Evolutionary conservation across 2,888 invertebrate species (phyloP).

Genomic region (Nephrocerus scutellatus): DNA sequence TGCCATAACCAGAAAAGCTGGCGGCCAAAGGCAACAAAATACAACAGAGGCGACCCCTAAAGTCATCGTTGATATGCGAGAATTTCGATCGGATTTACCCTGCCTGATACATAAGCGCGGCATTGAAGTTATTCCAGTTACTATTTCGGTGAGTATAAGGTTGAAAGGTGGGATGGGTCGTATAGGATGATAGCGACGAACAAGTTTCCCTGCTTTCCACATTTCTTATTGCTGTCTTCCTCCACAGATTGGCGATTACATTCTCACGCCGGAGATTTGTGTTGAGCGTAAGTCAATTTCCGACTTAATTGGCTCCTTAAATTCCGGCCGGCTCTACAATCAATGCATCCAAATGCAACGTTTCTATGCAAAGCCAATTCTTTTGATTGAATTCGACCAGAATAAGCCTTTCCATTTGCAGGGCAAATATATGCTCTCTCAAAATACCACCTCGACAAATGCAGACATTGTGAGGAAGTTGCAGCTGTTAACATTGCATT

Average conservation of each 20-base stretch:
- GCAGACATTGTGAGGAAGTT: constrained; percentile 79
- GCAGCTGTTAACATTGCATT: constrained; percentile 88
- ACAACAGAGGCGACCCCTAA: constrained; percentile 57
- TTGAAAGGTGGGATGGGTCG: background rate
- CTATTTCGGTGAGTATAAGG: constrained; percentile 58
- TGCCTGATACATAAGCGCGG: constrained; percentile 87
- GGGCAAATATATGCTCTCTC: constrained; percentile 74
- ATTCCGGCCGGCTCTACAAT: constrained; percentile 89
- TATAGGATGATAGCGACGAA: background rate
- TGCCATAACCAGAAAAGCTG: constrained; percentile 59
- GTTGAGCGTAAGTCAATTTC: constrained; percentile 95
- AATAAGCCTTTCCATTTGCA: constrained; percentile 86
- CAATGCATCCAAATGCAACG: constrained; percentile 93
- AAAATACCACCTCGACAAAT: constrained; percentile 58
- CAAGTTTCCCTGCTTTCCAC: background rate
- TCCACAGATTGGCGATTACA: constrained; percentile 88
- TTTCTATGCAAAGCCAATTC: constrained; percentile 77
- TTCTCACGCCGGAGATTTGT: constrained; percentile 92
- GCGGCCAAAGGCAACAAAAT: constrained; percentile 51
- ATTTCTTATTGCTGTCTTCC: constrained; percentile 11
- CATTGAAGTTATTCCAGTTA: constrained; percentile 83
- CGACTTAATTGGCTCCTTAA: constrained; percentile 91
- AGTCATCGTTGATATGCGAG: constrained; percentile 92
- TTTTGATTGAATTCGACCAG: constrained; percentile 94
- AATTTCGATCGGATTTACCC: constrained; percentile 94